Evolutionary conservation across 1,140 invertebrate genomes (phyloP).

Genomic region (Aphidius gifuensis): DNA sequence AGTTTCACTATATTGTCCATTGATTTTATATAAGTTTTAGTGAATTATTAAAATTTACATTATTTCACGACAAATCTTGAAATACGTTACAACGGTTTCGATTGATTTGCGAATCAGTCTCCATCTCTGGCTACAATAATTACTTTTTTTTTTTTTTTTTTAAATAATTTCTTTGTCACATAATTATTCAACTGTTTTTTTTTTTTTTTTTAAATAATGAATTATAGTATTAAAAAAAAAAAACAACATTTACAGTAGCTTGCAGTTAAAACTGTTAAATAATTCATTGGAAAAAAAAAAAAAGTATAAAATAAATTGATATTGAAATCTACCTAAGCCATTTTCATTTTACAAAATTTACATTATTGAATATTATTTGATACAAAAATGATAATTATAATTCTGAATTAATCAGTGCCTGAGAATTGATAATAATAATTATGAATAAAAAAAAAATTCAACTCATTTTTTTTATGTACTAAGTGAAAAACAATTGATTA

Average conservation of each 20-base stretch:
- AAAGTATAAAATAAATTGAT: too few relatives aligned
- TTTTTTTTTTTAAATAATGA: background rate
- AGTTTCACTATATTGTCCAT: constrained; percentile 26
- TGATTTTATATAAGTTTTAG: constrained; percentile 33
- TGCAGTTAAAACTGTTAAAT: constrained; percentile 2
- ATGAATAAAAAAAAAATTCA: constrained; percentile 15
- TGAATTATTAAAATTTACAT: constrained; percentile 27
- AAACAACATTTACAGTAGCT: background rate
- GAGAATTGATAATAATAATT: constrained; percentile 37
- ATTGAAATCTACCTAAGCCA: too few relatives aligned
- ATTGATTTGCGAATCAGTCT: constrained; percentile 31
- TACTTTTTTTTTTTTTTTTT: constrained; percentile 20
- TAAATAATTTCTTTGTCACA: constrained; percentile 11
- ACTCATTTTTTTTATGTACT: too few relatives aligned
- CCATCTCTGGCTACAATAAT: constrained; percentile 28
- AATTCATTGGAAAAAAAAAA: constrained; percentile 6
- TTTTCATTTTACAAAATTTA: constrained; percentile 15
- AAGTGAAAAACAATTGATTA: too few relatives aligned
- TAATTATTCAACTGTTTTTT: background rate
- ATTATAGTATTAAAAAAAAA: constrained; percentile 15
- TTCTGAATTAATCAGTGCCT: constrained; percentile 46
- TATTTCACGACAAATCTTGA: constrained; percentile 27
- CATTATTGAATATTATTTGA: constrained; percentile 27
- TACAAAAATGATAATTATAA: constrained; percentile 24
- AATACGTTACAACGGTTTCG: constrained; percentile 24